These are phyloP conservation scores for Heliangelus exortis DNA, from an alignment of 2,797 vertebrate genomes.

Conservation along the genomic window DNA sequence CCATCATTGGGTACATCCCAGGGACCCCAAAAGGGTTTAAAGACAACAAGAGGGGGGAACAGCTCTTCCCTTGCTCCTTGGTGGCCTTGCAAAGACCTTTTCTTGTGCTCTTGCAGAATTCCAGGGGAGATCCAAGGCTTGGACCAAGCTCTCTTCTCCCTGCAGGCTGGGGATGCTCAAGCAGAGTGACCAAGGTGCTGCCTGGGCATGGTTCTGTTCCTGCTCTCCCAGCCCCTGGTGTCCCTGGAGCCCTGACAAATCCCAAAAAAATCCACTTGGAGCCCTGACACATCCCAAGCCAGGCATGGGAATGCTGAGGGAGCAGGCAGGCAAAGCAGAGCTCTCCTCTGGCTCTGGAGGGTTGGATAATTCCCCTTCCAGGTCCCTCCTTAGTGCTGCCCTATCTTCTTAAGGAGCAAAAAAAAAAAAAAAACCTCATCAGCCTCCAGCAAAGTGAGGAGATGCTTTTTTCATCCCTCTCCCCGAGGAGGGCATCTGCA, in stretches of 20 bases:
- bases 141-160: neutral
- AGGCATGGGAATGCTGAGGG: no score
- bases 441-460: neutral
- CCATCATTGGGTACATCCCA: neutral
- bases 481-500: neutral
- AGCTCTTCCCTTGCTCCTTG: neutral
- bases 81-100: neutral
- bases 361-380: rapidly evolving
- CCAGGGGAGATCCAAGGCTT: neutral
- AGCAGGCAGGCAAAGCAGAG: neutral
- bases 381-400: neutral
- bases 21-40: neutral
- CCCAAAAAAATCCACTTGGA: no score
- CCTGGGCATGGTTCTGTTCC: neutral
- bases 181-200: rapidly evolving
- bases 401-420: neutral
- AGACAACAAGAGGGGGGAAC: rapidly evolving
- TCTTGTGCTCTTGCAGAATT: neutral
- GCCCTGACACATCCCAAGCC: no score
- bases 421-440: neutral
- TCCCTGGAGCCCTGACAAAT: no score
- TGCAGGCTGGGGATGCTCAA: neutral
- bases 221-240: no score
- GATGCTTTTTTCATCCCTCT: neutral
- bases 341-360: neutral